Evolutionary conservation across 2,888 invertebrate genomes (phyloP).

Genomic region (Spodoptera littoralis): DNA sequence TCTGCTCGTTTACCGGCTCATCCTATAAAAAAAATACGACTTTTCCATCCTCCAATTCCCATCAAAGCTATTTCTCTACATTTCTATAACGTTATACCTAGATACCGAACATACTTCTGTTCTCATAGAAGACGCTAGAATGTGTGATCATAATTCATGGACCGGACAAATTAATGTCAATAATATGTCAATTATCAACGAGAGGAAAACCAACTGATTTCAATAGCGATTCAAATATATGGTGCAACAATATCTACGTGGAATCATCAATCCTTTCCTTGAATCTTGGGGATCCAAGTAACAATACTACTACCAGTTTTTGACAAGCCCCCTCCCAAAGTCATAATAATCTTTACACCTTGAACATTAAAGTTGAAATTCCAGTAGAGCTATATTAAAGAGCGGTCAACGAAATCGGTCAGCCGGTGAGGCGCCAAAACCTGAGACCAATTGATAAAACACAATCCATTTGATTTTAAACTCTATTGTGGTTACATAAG

Average conservation of each 20-base stretch:
- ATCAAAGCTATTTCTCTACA: too few relatives aligned
- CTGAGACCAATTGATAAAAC: constrained; percentile 29
- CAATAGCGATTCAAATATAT: constrained; percentile 17
- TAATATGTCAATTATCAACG: constrained; percentile 2
- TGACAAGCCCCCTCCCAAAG: not conserved
- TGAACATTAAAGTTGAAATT: constrained; percentile 6
- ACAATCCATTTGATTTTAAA: constrained; percentile 33
- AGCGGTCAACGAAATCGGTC: constrained; percentile 47
- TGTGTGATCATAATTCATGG: not conserved
- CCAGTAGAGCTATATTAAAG: constrained; percentile 7
- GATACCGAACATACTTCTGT: too few relatives aligned
- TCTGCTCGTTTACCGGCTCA: too few relatives aligned
- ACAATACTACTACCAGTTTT: constrained; percentile 22
- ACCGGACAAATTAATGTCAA: constrained; percentile 24
- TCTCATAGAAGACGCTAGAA: too few relatives aligned
- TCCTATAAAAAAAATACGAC: too few relatives aligned
- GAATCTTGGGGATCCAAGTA: constrained; percentile 47
- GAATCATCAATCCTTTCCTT: constrained; percentile 45
- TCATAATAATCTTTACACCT: not conserved
- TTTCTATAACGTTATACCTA: too few relatives aligned
- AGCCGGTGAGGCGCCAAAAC: constrained; percentile 34
- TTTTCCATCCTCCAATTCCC: too few relatives aligned
- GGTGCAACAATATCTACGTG: constrained; percentile 6
- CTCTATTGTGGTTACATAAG: constrained; percentile 35
- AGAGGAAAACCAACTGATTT: constrained; percentile 46